Evolutionary conservation across 2,797 vertebrate species (phyloP).

Genomic region (Tolypeutes matacus): DNA sequence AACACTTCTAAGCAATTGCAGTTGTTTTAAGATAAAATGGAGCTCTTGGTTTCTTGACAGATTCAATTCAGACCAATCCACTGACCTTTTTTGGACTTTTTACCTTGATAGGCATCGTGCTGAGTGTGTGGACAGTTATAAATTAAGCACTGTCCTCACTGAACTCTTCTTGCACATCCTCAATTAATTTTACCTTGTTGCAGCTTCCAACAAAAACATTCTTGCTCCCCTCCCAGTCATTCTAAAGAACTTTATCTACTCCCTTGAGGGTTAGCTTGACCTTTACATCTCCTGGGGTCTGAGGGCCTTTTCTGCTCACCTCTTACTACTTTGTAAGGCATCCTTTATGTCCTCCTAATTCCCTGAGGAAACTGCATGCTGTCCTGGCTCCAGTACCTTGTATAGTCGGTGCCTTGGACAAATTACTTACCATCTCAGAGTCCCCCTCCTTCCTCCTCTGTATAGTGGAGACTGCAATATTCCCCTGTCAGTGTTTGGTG

Average conservation of each 20-base stretch:
- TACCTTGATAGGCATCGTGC: neutral
- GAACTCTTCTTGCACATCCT: neutral
- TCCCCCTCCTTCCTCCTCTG: neutral
- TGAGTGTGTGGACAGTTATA: neutral
- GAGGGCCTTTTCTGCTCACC: neutral
- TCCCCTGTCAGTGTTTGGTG: neutral
- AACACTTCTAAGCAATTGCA: neutral
- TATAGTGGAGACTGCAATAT: neutral
- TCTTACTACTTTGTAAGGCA: neutral
- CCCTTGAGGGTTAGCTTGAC: neutral
- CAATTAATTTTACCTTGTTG: constrained; percentile 15
- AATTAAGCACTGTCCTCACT: neutral
- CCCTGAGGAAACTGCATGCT: neutral
- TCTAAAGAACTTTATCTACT: neutral
- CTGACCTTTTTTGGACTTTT: neutral
- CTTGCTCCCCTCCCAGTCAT: neutral
- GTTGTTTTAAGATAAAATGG: neutral
- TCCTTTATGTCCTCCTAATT: neutral
- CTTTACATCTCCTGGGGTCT: neutral
- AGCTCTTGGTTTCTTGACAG: neutral
- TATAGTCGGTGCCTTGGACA: neutral
- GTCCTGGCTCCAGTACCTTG: neutral
- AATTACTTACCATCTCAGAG: neutral
- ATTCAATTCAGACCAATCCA: neutral
- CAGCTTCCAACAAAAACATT: constrained; percentile 15